Evolutionary conservation across 1,140 invertebrate species (phyloP).

Genomic region (Cydia pomonella): DNA sequence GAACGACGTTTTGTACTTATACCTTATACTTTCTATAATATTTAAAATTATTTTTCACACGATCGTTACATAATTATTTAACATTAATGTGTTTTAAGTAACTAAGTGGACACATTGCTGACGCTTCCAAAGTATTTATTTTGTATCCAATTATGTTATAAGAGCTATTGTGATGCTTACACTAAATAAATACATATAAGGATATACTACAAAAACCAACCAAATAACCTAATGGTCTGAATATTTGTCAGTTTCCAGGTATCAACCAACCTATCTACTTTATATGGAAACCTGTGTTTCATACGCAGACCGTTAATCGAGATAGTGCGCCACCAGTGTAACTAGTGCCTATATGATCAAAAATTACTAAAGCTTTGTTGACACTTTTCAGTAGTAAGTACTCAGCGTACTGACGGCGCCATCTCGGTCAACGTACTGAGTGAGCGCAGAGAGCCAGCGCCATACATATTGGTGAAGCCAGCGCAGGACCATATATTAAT

Average conservation of each 20-base stretch:
- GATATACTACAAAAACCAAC: not conserved
- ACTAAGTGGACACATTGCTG: conserved; percentile 48
- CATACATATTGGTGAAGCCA: not conserved
- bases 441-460: not conserved
- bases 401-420: not conserved
- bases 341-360: not conserved
- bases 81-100: conserved; percentile 40
- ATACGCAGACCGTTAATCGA: not conserved
- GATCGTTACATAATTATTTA: conserved; percentile 39
- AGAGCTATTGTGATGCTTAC: conserved; percentile 13
- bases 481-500: not conserved
- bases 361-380: not conserved
- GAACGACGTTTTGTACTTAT: conserved; percentile 66
- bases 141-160: not conserved
- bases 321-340: not conserved
- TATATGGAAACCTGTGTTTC: too few species aligned
- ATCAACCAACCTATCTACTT: too few species aligned
- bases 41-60: conserved; percentile 38
- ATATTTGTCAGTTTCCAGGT: not conserved
- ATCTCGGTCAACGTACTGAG: not conserved
- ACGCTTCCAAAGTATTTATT: conserved; percentile 41
- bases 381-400: not conserved
- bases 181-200: conserved; percentile 13
- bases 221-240: not conserved
- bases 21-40: conserved; percentile 50